phyloP scores from a whole-genome alignment of 2,797 vertebrate species.

The Hippoglossus hippoglossus region DNA sequence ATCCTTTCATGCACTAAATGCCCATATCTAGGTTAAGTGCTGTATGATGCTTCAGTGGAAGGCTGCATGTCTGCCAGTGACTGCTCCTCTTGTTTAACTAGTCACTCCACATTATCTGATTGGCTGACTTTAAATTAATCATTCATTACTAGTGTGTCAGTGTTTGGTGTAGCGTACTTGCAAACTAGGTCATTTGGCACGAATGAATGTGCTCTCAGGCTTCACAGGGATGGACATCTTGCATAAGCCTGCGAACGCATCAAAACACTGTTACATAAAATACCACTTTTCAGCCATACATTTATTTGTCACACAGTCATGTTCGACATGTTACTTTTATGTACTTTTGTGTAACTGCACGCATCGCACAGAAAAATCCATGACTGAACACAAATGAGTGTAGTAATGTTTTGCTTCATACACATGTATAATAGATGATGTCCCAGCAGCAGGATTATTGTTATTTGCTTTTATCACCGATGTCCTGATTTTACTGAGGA shows the following conservation, averaged over 20 bases:
- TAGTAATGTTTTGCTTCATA: not conserved
- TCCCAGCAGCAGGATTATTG: not conserved
- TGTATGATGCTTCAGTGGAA: conserved; percentile 58
- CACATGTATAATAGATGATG: not conserved
- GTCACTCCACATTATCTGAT: conserved; percentile 74
- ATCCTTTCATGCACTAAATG: conserved; percentile 69
- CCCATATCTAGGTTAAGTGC: conserved; percentile 75
- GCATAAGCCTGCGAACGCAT: conserved; percentile 57
- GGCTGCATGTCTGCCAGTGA: conserved; percentile 61
- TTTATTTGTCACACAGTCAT: conserved; percentile 27
- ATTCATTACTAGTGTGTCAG: conserved; percentile 81
- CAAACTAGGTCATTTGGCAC: conserved; percentile 83
- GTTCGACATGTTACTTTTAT: conserved; percentile 13
- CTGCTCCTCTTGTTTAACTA: conserved; percentile 69
- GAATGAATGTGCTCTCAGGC: conserved; percentile 70
- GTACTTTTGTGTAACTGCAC: not conserved
- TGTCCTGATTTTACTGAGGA: not conserved
- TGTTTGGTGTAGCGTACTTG: conserved; percentile 73
- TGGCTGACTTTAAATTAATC: conserved; percentile 82
- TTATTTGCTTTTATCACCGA: not conserved
- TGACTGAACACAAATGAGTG: not conserved
- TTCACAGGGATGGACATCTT: conserved; percentile 66
- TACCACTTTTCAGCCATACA: conserved; percentile 11
- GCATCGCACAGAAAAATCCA: not conserved
- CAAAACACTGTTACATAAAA: conserved; percentile 23